These are phyloP conservation scores for Rhinopithecus roxellana DNA, from an alignment of 2,113 vertebrate species.

Conservation along the genomic window DNA sequence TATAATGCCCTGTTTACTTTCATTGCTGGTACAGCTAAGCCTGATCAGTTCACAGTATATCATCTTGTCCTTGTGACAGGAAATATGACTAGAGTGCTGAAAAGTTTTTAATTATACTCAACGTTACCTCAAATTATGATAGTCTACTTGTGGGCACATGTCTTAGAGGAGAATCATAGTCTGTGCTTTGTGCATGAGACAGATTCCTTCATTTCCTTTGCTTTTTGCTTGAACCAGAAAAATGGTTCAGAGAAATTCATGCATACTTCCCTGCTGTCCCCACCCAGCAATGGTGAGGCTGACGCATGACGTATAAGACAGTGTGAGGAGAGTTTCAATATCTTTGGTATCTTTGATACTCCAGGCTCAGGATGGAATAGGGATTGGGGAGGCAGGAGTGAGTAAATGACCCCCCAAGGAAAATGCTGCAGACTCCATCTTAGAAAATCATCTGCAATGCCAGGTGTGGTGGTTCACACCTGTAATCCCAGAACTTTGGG, in stretches of 20 bases:
- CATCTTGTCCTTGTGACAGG: constrained; percentile 63
- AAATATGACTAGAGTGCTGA: constrained; percentile 57
- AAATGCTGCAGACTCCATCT: neutral
- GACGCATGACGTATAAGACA: neutral
- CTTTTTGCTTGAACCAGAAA: constrained; percentile 67
- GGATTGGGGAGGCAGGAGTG: neutral
- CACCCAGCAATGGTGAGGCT: neutral
- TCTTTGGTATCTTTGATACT: neutral
- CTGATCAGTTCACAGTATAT: constrained; percentile 49
- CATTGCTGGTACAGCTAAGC: neutral
- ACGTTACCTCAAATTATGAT: constrained; percentile 36
- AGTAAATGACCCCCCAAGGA: neutral
- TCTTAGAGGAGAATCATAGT: constrained; percentile 37
- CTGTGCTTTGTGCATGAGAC: neutral
- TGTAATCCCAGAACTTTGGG: too few relatives aligned
- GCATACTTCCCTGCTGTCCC: neutral
- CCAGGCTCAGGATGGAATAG: neutral
- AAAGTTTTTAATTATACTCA: constrained; percentile 54
- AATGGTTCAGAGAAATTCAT: constrained; percentile 34
- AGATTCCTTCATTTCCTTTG: constrained; percentile 64
- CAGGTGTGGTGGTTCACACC: too few relatives aligned
- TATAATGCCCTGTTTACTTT: neutral
- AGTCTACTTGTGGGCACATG: constrained; percentile 53
- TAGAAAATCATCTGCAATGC: neutral
- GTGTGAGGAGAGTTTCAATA: neutral